phyloP scores from a whole-genome alignment of 2,888 invertebrate genomes.

The Drosophila prostipennis region DNA sequence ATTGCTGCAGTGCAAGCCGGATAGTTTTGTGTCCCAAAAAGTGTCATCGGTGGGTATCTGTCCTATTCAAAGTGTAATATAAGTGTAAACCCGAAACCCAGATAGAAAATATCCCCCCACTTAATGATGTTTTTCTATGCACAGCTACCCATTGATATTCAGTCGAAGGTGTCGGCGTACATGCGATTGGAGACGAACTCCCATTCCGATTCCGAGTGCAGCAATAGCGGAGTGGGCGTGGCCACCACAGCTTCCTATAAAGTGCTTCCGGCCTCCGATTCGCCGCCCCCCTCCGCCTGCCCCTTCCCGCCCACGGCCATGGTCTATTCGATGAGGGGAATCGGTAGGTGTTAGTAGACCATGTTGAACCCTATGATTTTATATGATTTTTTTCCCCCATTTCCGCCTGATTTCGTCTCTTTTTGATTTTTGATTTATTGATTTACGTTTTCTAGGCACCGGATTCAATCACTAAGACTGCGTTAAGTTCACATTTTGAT shows the following conservation, averaged over 20 bases:
- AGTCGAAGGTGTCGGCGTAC: conserved; percentile 93
- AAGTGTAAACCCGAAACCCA: neutral
- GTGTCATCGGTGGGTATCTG: conserved; percentile 91
- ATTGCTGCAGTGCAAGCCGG: conserved; percentile 96
- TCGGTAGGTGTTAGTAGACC: conserved; percentile 85
- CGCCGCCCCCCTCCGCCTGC: conserved; percentile 83
- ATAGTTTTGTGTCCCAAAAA: conserved; percentile 96
- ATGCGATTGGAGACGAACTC: conserved; percentile 84
- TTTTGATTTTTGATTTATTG: conserved; percentile 39
- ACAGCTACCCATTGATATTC: conserved; percentile 96
- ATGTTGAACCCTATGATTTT: conserved; percentile 67
- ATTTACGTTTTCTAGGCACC: conserved; percentile 25
- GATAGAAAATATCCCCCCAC: conserved; percentile 1
- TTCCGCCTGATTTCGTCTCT: conserved; percentile 15
- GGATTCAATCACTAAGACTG: conserved; percentile 16
- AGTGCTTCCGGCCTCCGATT: conserved; percentile 84
- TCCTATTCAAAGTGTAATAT: neutral
- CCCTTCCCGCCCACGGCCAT: conserved; percentile 93
- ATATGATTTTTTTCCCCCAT: conserved; percentile 18
- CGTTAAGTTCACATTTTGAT: conserved; percentile 14
- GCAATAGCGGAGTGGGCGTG: conserved; percentile 83
- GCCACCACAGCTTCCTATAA: conserved; percentile 84
- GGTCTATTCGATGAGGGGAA: conserved; percentile 88
- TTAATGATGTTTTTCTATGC: conserved; percentile 9
- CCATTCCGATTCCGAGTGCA: conserved; percentile 84